These are phyloP conservation scores for Meandrina meandrites DNA, from an alignment of 92 coral and sea anemone genomes.

Conservation along the genomic window DNA sequence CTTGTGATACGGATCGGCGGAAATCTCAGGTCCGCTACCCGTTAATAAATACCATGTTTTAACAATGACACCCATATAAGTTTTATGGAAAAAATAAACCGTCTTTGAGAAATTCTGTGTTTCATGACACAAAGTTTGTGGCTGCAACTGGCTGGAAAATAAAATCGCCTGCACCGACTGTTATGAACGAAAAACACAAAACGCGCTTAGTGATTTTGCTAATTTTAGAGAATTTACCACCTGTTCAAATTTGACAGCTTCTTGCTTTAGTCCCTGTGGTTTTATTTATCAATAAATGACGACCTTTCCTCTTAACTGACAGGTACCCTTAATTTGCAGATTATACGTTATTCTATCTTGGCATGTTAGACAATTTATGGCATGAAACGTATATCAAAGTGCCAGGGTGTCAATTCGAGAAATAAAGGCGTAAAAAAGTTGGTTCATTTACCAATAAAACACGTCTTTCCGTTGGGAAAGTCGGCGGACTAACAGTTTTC, in stretches of 20 bases:
- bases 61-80: neutral
- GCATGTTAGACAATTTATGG: no score
- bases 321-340: no score
- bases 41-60: neutral
- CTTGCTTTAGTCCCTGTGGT: neutral
- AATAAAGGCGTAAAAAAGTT: no score
- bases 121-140: neutral
- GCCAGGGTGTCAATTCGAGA: no score
- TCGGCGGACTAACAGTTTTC: neutral
- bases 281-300: no score
- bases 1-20: neutral
- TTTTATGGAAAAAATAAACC: neutral
- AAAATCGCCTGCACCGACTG: neutral
- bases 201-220: neutral
- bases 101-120: neutral
- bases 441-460: no score
- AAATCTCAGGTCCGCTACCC: neutral
- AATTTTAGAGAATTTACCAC: neutral
- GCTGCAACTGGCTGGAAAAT: no score
- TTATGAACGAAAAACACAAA: neutral
- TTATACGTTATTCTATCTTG: no score
- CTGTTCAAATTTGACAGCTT: neutral
- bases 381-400: no score
- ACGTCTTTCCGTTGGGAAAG: neutral
- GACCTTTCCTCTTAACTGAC: no score